Evolutionary conservation across 2,113 vertebrate genomes (phyloP), one percentile per base, ranked within the genome.

Genomic region (Clarias magur): DNA sequence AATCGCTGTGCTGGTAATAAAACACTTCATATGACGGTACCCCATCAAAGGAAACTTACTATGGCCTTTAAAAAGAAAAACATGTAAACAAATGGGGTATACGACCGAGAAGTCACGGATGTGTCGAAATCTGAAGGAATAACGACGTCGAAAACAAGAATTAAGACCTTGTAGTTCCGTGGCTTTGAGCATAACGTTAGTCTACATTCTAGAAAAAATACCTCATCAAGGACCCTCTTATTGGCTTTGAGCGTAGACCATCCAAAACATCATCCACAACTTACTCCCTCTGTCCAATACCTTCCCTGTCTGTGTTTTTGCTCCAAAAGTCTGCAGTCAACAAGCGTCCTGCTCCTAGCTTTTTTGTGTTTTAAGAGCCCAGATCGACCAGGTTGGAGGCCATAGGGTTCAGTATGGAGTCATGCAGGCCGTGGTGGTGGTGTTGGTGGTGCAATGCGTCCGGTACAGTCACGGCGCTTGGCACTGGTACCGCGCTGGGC

Each of bases 321-420:
- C 92, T 93, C 92, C 91, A 92, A 90, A 90, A 93, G 93, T 93
- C 62, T 85, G 84, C 75, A 90, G 82, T 86, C 63, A 80, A 88
- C 65, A 80, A 85, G 75, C 84, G 86, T 90, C 89, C 89, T 84
- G 84, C 57, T 88, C 85, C 78, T 53, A 62, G 53, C 34, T 82
- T 83, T 87, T 90, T 92, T 83, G 48, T 76, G 85, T 86, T 95
- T 97, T 99, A 99, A 88, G 98, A 99, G 93, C 98, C 98, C 68
- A 99, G 95, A 94, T 99, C 98, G 90, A 99, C 98, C 89, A 99
- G 92, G 91, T 98, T 99, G 89, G 98, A 98, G 62, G 98, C 99
- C 98, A 99, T 99, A 92, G 98, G 96, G 95, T 99, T 99, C 94
- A 99, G 97, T 93, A 99, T 99, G 93, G 96, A 96, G 96, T 99